These are phyloP conservation scores for Brachionus sp. DNA, from an alignment of 1,140 invertebrate genomes.

Conservation along the genomic window DNA sequence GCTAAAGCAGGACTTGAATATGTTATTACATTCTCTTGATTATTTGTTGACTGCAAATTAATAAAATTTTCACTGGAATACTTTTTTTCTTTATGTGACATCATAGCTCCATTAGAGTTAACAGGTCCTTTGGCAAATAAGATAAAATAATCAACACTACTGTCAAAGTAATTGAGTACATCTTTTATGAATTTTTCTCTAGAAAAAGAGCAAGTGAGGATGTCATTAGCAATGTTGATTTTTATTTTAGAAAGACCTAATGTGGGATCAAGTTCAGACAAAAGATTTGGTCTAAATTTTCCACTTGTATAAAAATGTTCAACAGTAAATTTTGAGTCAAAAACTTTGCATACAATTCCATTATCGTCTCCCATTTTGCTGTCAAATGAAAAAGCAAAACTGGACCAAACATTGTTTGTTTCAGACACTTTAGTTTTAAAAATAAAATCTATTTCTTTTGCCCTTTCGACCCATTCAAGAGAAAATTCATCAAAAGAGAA, in stretches of 20 bases:
- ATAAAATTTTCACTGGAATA: neutral
- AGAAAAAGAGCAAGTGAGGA: neutral
- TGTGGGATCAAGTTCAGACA: neutral
- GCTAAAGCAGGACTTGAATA: neutral
- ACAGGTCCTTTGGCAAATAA: neutral
- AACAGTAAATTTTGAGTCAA: neutral
- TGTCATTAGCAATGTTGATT: neutral
- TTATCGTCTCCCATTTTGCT: slow-evolving; percentile 13
- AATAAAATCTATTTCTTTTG: neutral
- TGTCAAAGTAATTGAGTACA: neutral
- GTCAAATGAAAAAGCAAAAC: slow-evolving; percentile 25
- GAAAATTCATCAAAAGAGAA: neutral
- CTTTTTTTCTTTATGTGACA: neutral
- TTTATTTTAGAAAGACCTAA: neutral
- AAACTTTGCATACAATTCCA: neutral
- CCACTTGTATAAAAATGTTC: neutral
- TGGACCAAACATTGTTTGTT: neutral
- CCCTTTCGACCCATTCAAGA: neutral
- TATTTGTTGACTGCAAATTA: neutral
- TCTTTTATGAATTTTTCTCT: neutral
- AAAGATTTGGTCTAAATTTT: neutral
- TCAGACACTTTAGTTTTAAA: neutral
- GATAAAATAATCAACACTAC: neutral
- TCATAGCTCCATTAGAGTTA: neutral
- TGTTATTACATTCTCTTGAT: too few species aligned